Base-by-base conservation (phyloP, 2,888 invertebrate species). In the Psylliodes chrysocephalus region DNA sequence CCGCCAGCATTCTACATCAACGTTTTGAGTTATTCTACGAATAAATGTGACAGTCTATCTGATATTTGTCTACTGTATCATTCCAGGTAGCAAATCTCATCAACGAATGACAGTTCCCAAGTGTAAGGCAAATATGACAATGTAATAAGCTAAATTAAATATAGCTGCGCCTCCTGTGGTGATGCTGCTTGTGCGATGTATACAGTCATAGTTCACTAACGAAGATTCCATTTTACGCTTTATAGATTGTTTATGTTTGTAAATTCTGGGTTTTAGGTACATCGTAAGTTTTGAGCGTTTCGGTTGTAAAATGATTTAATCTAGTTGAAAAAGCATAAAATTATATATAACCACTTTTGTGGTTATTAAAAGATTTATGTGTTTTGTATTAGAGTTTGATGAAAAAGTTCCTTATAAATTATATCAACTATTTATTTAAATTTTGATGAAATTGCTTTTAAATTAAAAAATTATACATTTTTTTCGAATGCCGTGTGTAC, bases 131-230 rank as follows among this genome's bases (percentile, higher is more conserved):
- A 78, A 79, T 76, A 79, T 77, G 74, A 75, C 76, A 76, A 78
- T 75, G 77, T 79, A 79, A 79, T 79, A 79, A 79, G 77, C 77
- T 75, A 78, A 79, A 79, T 79, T 79, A 79, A 78, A 78, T 77
- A 49, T 14, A 15, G 22, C 3, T 47, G 19, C 44, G 12, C 47
- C 47, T 10, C 19, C 35, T 49, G 38, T 40, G 12, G n/a, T 18
- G 35, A n/a, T n/a, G n/a, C n/a, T n/a, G n/a, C n/a, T n/a, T 55
- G 3, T 42, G n/a, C 42, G 8, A 54, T 28, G 19, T 54, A 10
- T 30, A 30, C 30, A 17, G 10, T 8, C 18, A 12, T 19, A 46
- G 30, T 55, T 54, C 12, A 8, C 38, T 53, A 53, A 53, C 53
- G 53, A 40, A 53, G 15, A 51, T 51, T 30, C 33, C 25, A 51